Conservation (phyloP, 2,888 invertebrate genomes). For the Cerceris rybyensis region DNA sequence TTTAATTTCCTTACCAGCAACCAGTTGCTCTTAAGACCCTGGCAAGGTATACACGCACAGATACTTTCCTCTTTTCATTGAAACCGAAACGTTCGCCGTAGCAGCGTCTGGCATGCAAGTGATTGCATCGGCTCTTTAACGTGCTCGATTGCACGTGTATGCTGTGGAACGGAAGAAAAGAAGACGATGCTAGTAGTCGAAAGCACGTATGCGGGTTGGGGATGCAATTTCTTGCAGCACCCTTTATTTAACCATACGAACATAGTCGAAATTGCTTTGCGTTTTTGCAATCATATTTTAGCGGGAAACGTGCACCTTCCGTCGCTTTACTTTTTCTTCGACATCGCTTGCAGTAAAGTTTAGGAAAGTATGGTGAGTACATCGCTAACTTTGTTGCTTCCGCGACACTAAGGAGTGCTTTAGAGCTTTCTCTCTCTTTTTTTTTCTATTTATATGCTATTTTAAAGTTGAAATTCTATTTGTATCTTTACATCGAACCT, state of each 20-base stretch:
- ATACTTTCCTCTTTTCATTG: background rate
- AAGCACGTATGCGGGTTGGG: conserved; percentile 28
- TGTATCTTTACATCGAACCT: too few species aligned
- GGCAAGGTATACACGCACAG: background rate
- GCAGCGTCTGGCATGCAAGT: conserved; percentile 31
- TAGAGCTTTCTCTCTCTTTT: too few species aligned
- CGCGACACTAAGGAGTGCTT: too few species aligned
- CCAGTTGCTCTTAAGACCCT: background rate
- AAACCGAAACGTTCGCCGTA: background rate
- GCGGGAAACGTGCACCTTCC: background rate
- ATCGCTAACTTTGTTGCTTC: too few species aligned
- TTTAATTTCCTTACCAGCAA: conserved; percentile 5
- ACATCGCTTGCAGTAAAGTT: background rate
- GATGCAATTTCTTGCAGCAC: conserved; percentile 22
- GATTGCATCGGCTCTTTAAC: conserved; percentile 23
- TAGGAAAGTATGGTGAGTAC: too few species aligned
- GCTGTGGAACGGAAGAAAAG: background rate
- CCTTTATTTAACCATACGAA: conserved; percentile 23
- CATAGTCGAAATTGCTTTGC: background rate
- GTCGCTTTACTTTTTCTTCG: background rate
- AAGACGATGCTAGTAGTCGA: background rate
- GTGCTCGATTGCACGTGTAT: conserved; percentile 9
- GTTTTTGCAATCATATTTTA: background rate
- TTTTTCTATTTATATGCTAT: too few species aligned
- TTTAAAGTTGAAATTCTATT: too few species aligned